Conservation (phyloP, 2,888 invertebrate genomes). For the Eumacrocentrus americanus region DNA sequence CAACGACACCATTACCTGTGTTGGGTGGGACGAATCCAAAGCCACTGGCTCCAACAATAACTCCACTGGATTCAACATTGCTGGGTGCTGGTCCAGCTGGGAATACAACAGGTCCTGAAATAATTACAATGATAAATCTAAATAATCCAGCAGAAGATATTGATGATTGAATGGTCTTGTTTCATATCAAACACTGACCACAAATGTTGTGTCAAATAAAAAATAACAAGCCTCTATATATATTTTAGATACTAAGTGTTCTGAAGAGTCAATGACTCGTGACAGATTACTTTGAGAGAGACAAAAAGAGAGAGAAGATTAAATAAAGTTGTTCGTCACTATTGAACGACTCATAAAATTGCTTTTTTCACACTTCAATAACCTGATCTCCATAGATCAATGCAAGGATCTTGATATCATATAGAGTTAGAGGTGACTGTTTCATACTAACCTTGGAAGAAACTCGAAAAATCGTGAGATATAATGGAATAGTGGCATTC, state of each 20-base stretch:
- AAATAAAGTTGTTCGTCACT: background rate
- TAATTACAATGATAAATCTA: background rate
- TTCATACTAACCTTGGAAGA: too few relatives aligned
- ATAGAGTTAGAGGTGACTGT: too few relatives aligned
- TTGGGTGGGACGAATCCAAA: conserved; percentile 84
- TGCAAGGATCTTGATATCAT: too few relatives aligned
- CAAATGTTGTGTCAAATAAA: conserved; percentile 5
- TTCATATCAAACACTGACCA: background rate
- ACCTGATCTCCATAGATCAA: too few relatives aligned
- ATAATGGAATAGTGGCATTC: conserved; percentile 24
- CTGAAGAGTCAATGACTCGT: conserved; percentile 10
- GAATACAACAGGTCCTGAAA: conserved; percentile 80
- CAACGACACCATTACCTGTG: conserved; percentile 68
- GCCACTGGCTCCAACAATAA: conserved; percentile 82
- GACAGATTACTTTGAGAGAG: background rate
- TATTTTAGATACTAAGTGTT: background rate
- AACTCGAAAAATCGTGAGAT: background rate
- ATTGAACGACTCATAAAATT: background rate
- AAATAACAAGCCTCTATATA: background rate
- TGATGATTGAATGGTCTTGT: background rate
- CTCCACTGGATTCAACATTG: conserved; percentile 75
- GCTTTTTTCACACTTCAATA: background rate
- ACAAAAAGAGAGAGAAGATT: background rate
- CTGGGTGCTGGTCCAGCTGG: conserved; percentile 73
- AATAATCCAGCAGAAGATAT: background rate